Percentiles rank a stretch among this genome's conserved stretches.
phyloP scores from a whole-genome alignment of 2,888 invertebrate species.

The Cetonia aurata region DNA sequence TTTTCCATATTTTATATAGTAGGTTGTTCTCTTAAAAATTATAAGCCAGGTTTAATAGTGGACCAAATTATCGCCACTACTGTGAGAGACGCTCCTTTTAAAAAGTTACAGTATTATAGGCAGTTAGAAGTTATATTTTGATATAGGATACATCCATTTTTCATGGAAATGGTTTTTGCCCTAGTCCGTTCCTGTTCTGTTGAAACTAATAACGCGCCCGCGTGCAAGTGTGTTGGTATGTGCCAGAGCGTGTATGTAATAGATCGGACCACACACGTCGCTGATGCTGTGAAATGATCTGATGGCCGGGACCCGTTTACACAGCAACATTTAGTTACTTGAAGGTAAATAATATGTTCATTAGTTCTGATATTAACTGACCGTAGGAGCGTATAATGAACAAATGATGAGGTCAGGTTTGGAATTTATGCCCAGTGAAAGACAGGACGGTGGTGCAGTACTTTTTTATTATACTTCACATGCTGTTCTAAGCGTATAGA shows the following conservation, averaged over 20 bases:
- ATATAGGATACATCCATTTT: no score
- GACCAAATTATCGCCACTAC: no score
- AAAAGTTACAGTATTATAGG: no score
- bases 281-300: constrained; percentile 60
- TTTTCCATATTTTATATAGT: no score
- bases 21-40: no score
- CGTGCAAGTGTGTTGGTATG: constrained; percentile 45
- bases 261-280: constrained; percentile 59
- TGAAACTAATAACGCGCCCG: constrained; percentile 41
- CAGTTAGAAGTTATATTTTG: no score
- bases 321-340: constrained; percentile 55
- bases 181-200: constrained; percentile 14
- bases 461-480: constrained; percentile 8
- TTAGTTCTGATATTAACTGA: constrained; percentile 52
- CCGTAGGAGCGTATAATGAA: constrained; percentile 45
- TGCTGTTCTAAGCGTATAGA: background rate
- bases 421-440: constrained; percentile 31
- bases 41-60: no score
- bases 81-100: no score
- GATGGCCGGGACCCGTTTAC: constrained; percentile 57
- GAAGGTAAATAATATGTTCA: constrained; percentile 54
- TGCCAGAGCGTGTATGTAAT: constrained; percentile 51
- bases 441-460: constrained; percentile 4
- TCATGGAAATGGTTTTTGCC: no score
- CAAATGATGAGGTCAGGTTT: constrained; percentile 44